Base-by-base conservation (phyloP, 2,113 vertebrate species). In the Athene cunicularia region DNA sequence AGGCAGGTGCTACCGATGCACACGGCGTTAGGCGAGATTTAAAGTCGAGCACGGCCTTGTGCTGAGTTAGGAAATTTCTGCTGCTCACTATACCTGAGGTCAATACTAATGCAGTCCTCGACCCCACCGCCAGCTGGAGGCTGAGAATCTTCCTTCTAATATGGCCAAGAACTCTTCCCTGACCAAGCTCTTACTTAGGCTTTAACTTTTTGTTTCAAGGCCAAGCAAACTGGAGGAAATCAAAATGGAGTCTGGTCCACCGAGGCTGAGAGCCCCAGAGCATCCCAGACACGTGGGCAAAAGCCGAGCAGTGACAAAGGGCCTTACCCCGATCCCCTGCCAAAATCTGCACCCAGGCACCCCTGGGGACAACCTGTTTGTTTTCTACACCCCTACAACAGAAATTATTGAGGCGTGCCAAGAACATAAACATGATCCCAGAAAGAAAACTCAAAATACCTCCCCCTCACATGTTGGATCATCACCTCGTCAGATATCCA, bases 91-190 rank as follows among this genome's bases (percentile, higher is more conserved):
- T 64, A 47, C 45, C 79, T 22, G 62, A 91, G 92, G 85, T 92
- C 93, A 92, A 86, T 92, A 56, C 50, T 90, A 80, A 93, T 86
- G 84, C 92, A 96, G 93, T 73, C 74, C 92, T 50, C 6, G 2
- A 41, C 60, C 22, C 63, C 58, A 30, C 14, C 8, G 91, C 52
- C 89, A 95, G 91, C 56, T 33, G 63, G 67, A 67, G 82, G 8
- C 68, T 64, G 52, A 60, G 53, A 60, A 58, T 30, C 59, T 62
- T 50, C 56, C 47, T 33, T 47, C 66, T 28, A 7, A 70, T 0
- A 5, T 1, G 8, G 52, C 68, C 88, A 55, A 59, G 72, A 56
- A 4, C n/a, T 5, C 47, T 23, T 35, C 35, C 19, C 80, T 41
- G 45, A n/a, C 60, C 58, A 32, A 24, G 33, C 23, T 27, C 37